phyloP scores from a whole-genome alignment of 1,140 invertebrate genomes.

The Procambarus virginalis region DNA sequence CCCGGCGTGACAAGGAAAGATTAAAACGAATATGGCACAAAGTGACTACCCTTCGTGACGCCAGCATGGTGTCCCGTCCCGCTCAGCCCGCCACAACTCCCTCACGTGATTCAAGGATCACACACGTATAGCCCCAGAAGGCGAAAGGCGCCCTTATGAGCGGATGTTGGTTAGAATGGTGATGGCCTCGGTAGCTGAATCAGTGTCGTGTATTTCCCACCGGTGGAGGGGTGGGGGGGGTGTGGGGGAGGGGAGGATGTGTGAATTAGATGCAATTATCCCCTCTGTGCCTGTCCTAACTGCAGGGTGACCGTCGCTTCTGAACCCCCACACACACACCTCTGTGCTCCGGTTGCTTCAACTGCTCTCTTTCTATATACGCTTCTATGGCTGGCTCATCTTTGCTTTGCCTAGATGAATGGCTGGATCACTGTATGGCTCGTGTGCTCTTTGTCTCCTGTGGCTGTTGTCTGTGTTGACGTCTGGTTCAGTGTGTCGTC shows the following conservation, averaged over 20 bases:
- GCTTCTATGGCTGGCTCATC: background rate
- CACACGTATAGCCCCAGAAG: too few species aligned
- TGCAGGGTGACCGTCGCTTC: conserved; percentile 47
- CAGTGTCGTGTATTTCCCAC: conserved; percentile 62
- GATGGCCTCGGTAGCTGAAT: conserved; percentile 37
- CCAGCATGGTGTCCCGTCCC: background rate
- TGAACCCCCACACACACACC: background rate
- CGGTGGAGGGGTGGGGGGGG: conserved; percentile 26
- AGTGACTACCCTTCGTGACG: conserved; percentile 51
- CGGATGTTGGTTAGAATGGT: conserved; percentile 16
- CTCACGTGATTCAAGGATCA: background rate
- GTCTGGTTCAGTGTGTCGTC: too few species aligned
- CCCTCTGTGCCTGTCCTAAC: conserved; percentile 56
- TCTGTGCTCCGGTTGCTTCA: background rate
- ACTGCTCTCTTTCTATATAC: conserved; percentile 5
- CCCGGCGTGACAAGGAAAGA: conserved; percentile 3
- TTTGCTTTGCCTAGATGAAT: background rate
- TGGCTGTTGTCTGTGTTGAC: too few species aligned
- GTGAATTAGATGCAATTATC: conserved; percentile 67
- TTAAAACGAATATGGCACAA: conserved; percentile 46
- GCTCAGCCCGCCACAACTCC: background rate
- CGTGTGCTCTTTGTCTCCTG: too few species aligned
- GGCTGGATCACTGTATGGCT: background rate
- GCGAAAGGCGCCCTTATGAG: conserved; percentile 8
- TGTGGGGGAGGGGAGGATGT: conserved; percentile 54